Base-by-base conservation (phyloP, 2,113 vertebrate genomes). In the Circaetus cinerascens region DNA sequence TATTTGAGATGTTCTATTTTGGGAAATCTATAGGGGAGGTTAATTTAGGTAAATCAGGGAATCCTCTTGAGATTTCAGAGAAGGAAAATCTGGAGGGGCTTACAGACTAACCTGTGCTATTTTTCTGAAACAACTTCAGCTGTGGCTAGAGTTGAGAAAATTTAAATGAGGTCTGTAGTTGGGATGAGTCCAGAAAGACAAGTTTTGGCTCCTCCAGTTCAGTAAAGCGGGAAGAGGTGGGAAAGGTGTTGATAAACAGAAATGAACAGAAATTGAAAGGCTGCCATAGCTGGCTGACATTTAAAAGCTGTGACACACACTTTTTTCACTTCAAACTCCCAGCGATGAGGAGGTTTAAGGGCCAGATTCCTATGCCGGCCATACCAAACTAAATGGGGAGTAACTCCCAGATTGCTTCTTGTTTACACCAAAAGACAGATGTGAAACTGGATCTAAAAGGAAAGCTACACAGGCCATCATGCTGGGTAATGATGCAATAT, bases 191-290 rank as follows among this genome's bases (percentile, higher is more conserved):
- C 74, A 93, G 56, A 64, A 89, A 40, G 53, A 80, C 45, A 95
- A 79, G 36, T 86, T 84, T 83, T 41, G 45, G 41, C 73, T 95
- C 29, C 30, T 94, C 41, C 13, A 19, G 59, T 66, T 95, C 0
- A 0, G 25, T 82, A 46, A 30, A 66, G 46, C 0, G 0, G 30
- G 43, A 83, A 78, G 59, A 94, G 66, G 10, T 75, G 51, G 90
- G 36, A 78, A 90, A 95, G 59, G 64, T 75, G 81, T 79, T 91
- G 85, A 91, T 80, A 78, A 95, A 86, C 43, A 96, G 66, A 94
- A 96, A 85, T n/a, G 15, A 94, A 43, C 55, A 89, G 66, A 88
- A 91, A 87, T 72, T 1, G 48, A 90, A 88, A 77, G 21, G 18
- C 38, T 93, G 53, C 12, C 34, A 21, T 60, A 81, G 36, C 84